Conservation (phyloP, 2,888 invertebrate genomes). For the Agriopis leucophaearia region DNA sequence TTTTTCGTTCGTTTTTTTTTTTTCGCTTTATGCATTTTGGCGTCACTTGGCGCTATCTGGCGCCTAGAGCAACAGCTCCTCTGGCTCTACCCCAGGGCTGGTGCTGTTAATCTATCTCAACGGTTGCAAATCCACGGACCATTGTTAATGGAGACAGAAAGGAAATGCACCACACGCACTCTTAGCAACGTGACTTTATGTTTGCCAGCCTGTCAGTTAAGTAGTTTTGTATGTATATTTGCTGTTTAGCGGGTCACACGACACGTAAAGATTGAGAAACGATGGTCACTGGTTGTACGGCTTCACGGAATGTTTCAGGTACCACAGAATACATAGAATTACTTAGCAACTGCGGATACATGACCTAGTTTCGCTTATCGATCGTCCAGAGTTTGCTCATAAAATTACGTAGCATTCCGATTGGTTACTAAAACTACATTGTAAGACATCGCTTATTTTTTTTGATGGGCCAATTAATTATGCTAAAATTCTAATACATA, state of each 20-base stretch:
- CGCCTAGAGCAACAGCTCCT: too few species aligned
- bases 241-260: too few species aligned
- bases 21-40: too few species aligned
- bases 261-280: not conserved
- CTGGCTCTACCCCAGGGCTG: too few species aligned
- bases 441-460: not conserved
- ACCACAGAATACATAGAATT: constrained; percentile 18
- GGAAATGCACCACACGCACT: too few species aligned
- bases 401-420: not conserved
- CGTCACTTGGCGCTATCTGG: too few species aligned
- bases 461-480: not conserved
- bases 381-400: constrained; percentile 10
- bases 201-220: too few species aligned
- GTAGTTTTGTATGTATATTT: not conserved
- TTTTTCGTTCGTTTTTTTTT: too few species aligned
- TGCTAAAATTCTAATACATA: not conserved
- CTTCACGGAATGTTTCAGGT: constrained; percentile 25
- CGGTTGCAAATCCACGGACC: too few species aligned
- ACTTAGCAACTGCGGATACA: constrained; percentile 20
- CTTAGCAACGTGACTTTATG: too few species aligned
- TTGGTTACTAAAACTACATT: constrained; percentile 8
- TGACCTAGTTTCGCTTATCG: constrained; percentile 21
- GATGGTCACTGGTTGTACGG: constrained; percentile 4
- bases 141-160: too few species aligned
- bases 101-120: too few species aligned